Evolutionary conservation across 2,797 vertebrate species (phyloP), one percentile per base, ranked within the genome.

Genomic region (Myoxocephalus aenaeus): DNA sequence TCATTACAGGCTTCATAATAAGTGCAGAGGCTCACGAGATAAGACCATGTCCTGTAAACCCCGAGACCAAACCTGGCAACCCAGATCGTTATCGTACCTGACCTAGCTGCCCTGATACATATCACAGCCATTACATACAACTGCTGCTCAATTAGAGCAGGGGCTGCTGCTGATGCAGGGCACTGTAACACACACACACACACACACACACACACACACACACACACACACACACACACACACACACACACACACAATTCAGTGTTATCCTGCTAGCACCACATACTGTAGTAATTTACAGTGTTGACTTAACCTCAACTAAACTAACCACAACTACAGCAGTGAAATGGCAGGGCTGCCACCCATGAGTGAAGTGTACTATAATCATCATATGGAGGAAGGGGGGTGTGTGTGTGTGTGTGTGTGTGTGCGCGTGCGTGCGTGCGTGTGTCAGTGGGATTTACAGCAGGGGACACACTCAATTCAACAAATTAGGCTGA

Each of bases 1-100:
- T 94, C 91, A 94, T 94, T 94, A 93, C 83, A 91, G 89, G 87
- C 86, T 88, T 93, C 83, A 90, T 93, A 92, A 93, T 94, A 86
- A 93, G 78, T 72, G 85, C 79, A 86, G 86, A 86, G 67, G 78
- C 88, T 88, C 80, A 85, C 27, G 22, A 89, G 90, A 93, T 94
- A 94, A 92, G 89, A 70, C 68, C 71, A 62, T 40, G 87, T 89
- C 87, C 89, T 90, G 85, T 64, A 88, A 86, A 86, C 82, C 69
- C 67, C 4, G 18, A 82, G 90, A 89, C 82, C 85, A 88, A 89
- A 92, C 90, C 86, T 92, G 83, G 87, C 86, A 87, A 89, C 86
- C 77, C 83, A 89, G 92, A 92, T 93, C 13, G 27, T 79, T 91
- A 91, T 91, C 91, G 70, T 74, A 89, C 85, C 88, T 88, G 90